Evolutionary conservation across 2,888 invertebrate species (phyloP).

Genomic region (Drosophila bunnanda): DNA sequence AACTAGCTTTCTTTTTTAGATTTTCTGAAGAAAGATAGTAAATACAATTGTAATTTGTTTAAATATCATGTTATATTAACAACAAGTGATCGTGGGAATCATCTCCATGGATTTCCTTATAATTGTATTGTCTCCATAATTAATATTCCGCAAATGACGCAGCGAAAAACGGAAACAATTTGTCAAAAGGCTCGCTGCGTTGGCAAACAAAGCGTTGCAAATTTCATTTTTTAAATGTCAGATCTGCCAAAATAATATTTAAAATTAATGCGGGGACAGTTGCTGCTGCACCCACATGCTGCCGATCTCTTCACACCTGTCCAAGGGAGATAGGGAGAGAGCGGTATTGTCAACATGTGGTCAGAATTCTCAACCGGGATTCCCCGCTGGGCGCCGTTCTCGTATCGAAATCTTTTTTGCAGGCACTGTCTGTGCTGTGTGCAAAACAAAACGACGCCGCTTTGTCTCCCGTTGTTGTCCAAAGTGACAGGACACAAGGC

Average conservation of each 20-base stretch:
- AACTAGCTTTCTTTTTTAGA: no score
- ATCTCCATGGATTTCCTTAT: background rate
- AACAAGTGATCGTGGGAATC: background rate
- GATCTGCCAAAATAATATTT: conserved; percentile 79
- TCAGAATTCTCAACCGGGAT: conserved; percentile 44
- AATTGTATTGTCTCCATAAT: conserved; percentile 38
- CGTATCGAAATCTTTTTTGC: conserved; percentile 35
- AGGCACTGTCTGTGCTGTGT: conserved; percentile 26
- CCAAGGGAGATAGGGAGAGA: conserved; percentile 23
- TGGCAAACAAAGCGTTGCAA: conserved; percentile 55
- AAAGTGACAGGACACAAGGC: conserved; percentile 64
- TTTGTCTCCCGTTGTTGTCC: conserved; percentile 74
- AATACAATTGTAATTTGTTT: no score
- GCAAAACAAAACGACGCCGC: conserved; percentile 77
- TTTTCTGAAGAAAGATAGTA: no score
- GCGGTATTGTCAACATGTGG: conserved; percentile 75
- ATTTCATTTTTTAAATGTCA: conserved; percentile 66
- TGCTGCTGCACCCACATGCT: conserved; percentile 71
- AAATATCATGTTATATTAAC: no score
- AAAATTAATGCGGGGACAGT: conserved; percentile 69
- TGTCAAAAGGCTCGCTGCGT: conserved; percentile 65
- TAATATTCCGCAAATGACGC: conserved; percentile 63
- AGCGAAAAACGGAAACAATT: conserved; percentile 68
- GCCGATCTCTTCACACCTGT: conserved; percentile 69
- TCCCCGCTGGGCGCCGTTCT: conserved; percentile 69